phyloP scores from a whole-genome alignment of 2,888 invertebrate species.

The Caenorhabditis sp. region DNA sequence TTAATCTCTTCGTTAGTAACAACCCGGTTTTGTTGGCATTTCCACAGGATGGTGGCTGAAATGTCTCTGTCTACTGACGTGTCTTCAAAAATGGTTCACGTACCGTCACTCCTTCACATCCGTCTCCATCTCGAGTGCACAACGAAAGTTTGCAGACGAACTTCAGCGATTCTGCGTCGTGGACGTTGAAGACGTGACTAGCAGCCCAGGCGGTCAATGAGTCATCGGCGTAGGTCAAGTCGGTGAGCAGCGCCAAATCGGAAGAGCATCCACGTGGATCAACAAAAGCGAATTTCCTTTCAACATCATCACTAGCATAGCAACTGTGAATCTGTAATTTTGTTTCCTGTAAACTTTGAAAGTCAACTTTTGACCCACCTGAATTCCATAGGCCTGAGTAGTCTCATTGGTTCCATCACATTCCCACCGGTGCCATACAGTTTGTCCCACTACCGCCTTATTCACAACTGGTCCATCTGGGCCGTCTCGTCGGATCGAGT shows the following conservation, averaged over 20 bases:
- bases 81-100: slow-evolving; percentile 2
- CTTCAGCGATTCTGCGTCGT: slow-evolving; percentile 76
- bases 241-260: slow-evolving; percentile 75
- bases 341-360: no score
- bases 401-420: slow-evolving; percentile 79
- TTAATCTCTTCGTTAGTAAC: slow-evolving; percentile 59
- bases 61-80: no score
- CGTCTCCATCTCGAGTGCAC: slow-evolving; percentile 81
- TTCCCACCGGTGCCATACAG: slow-evolving; percentile 82
- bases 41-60: slow-evolving; percentile 72
- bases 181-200: slow-evolving; percentile 76
- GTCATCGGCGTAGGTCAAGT: slow-evolving; percentile 78
- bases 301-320: slow-evolving; percentile 77
- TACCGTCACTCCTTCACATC: slow-evolving; percentile 81
- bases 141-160: slow-evolving; percentile 74
- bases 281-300: slow-evolving; percentile 74
- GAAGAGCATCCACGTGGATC: slow-evolving; percentile 78
- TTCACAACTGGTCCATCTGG: slow-evolving; percentile 77
- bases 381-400: slow-evolving; percentile 77
- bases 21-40: slow-evolving; percentile 66
- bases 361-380: slow-evolving; percentile 30
- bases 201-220: slow-evolving; percentile 77
- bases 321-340: slow-evolving; percentile 77
- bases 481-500: slow-evolving; percentile 78
- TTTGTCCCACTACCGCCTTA: slow-evolving; percentile 79